Percentiles rank a stretch among this genome's conserved stretches.
These are phyloP conservation scores for Lepilemur septentrionalis DNA, from an alignment of 2,797 vertebrate genomes.

Conservation along the genomic window DNA sequence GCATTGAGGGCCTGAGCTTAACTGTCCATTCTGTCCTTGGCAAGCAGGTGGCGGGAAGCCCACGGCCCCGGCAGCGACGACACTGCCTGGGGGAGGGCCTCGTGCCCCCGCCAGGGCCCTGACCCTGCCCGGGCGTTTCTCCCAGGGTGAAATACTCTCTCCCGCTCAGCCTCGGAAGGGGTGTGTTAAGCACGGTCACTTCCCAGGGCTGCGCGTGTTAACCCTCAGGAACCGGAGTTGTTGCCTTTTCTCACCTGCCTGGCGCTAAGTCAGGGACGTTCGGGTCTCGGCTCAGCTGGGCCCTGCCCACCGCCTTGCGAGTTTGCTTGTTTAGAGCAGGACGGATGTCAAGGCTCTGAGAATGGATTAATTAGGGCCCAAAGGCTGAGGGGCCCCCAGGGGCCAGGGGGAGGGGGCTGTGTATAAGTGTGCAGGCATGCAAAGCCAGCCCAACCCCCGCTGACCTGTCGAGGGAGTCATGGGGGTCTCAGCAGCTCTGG, in stretches of 20 bases:
- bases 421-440: not conserved
- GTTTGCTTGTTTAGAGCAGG: not conserved
- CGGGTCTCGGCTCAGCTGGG: not conserved
- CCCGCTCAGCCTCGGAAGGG: not conserved
- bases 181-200: constrained; percentile 57
- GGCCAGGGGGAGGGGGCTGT: not conserved
- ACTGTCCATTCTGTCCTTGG: not conserved
- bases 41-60: not conserved
- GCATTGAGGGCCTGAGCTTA: not conserved
- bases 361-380: not conserved
- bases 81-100: fast-evolving
- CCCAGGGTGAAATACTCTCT: not conserved
- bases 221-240: constrained; percentile 13
- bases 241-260: not conserved
- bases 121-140: fast-evolving
- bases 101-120: not conserved
- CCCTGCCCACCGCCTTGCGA: not conserved
- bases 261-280: not conserved
- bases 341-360: not conserved
- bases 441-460: too few relatives aligned
- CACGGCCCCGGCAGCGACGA: fast-evolving
- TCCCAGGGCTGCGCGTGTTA: constrained; percentile 43
- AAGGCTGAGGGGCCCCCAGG: not conserved
- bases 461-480: not conserved
- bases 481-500: not conserved